Evolutionary conservation across 2,797 vertebrate genomes (phyloP), one percentile per base, ranked within the genome.

Genomic region (Manis javanica): DNA sequence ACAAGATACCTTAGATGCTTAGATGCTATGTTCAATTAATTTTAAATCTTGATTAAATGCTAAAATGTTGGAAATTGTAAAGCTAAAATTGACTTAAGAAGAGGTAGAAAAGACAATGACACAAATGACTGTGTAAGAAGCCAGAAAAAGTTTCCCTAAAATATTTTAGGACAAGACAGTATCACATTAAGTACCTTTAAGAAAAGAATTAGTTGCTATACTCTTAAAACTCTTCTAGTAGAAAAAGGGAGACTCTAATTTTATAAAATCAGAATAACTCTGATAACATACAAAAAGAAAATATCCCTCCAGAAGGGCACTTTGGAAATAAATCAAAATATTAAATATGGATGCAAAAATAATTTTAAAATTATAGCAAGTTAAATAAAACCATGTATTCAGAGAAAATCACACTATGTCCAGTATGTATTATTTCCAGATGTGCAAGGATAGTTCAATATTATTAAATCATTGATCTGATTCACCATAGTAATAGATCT

Each of bases 1-100:
- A 71, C 29, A 55, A 63, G 34, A 92, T 57, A 63, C 18, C 11
- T 81, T 85, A 85, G 19, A 72, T 64, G 16, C n/a, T 82, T 85
- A 85, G 23, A 72, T 64, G 13, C n/a, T 82, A 23, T 21, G 24
- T 75, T 15, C 29, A 68, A 49, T 79, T 49, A 46, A 53, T 75
- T 89, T 87, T 81, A 59, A 66, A 82, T 91, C 18, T 77, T 59
- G 1, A 71, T 57, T 84, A 46, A 81, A 34, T 51, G 7, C 3
- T 12, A 84, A 71, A 13, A 21, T 63, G 68, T 63, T 69, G 9
- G 19, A 87, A 81, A 68, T 90, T 82, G 15, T 71, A 91, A 92
- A 46, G 49, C 69, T 90, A 74, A 93, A 87, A 71, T 39, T 88
- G 81, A 88, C 57, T 77, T 74, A 68, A 91, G 55, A 90, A 74